Conservation (phyloP, 2,888 invertebrate species). For the Epinotia ramella region DNA sequence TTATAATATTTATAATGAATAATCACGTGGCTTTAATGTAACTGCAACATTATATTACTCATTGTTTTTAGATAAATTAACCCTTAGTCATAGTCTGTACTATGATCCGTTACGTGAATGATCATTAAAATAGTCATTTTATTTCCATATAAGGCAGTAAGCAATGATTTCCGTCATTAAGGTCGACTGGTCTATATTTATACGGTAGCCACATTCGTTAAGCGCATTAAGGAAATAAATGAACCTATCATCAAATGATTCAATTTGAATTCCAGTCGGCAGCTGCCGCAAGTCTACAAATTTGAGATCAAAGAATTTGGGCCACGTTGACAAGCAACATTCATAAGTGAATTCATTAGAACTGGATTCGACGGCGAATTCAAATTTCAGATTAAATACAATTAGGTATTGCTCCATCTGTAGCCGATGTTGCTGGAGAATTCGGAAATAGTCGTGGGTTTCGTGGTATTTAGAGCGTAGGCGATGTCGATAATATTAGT, state of each 20-base stretch:
- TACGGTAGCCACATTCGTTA: constrained; percentile 32
- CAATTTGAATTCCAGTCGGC: constrained; percentile 54
- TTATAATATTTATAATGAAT: constrained; percentile 44
- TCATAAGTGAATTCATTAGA: constrained; percentile 48
- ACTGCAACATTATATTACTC: constrained; percentile 54
- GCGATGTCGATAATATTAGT: constrained; percentile 45
- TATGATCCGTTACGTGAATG: constrained; percentile 52
- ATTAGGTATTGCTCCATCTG: constrained; percentile 46
- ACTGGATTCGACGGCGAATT: constrained; percentile 37
- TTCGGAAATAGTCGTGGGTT: constrained; percentile 50
- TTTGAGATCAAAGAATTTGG: constrained; percentile 59
- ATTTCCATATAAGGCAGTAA: constrained; percentile 30
- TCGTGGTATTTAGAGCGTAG: constrained; percentile 48
- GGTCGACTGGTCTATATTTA: constrained; percentile 35
- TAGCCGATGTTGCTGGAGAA: constrained; percentile 48
- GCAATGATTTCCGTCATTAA: constrained; percentile 29
- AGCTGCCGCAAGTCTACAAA: constrained; percentile 49
- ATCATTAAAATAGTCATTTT: constrained; percentile 39
- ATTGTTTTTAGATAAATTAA: constrained; percentile 63
- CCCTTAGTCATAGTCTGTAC: constrained; percentile 56
- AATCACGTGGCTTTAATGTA: constrained; percentile 39
- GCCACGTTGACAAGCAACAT: constrained; percentile 52
- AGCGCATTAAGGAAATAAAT: constrained; percentile 41
- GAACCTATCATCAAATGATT: constrained; percentile 49
- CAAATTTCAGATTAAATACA: constrained; percentile 47